These are phyloP conservation scores for Dasyurus viverrinus DNA, from an alignment of 2,113 vertebrate genomes.

Conservation along the genomic window DNA sequence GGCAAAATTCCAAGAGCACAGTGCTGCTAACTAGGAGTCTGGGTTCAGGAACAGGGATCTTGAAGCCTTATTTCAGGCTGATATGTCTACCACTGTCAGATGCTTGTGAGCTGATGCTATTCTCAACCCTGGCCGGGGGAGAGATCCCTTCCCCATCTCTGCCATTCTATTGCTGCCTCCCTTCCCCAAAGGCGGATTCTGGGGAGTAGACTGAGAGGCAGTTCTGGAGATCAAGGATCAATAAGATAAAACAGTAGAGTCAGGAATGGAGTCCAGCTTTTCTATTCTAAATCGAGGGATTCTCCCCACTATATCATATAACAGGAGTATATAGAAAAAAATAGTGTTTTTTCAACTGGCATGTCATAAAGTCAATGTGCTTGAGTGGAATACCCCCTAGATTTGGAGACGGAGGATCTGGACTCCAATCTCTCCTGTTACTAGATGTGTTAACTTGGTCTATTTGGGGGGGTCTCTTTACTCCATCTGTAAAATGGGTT, in stretches of 20 bases:
- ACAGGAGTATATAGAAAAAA: neutral
- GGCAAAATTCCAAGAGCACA: neutral
- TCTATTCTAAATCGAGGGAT: neutral
- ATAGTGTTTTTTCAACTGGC: neutral
- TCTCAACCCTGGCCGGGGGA: neutral
- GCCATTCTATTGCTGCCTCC: neutral
- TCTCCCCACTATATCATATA: neutral
- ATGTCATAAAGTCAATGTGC: neutral
- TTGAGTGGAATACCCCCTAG: neutral
- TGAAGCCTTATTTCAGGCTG: neutral
- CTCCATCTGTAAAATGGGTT: neutral
- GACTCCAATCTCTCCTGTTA: neutral
- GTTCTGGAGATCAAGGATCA: neutral
- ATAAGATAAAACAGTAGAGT: neutral
- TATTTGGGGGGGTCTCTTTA: neutral
- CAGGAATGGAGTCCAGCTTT: neutral
- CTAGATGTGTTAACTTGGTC: neutral
- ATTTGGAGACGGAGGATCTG: neutral
- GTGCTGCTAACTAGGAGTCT: neutral
- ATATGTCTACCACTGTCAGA: neutral
- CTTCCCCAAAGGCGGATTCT: neutral
- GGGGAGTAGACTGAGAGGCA: no score
- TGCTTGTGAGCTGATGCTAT: neutral
- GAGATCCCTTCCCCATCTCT: neutral
- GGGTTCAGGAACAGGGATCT: neutral